Evolutionary conservation across 2,797 vertebrate species (phyloP).

Genomic region (Huso huso): DNA sequence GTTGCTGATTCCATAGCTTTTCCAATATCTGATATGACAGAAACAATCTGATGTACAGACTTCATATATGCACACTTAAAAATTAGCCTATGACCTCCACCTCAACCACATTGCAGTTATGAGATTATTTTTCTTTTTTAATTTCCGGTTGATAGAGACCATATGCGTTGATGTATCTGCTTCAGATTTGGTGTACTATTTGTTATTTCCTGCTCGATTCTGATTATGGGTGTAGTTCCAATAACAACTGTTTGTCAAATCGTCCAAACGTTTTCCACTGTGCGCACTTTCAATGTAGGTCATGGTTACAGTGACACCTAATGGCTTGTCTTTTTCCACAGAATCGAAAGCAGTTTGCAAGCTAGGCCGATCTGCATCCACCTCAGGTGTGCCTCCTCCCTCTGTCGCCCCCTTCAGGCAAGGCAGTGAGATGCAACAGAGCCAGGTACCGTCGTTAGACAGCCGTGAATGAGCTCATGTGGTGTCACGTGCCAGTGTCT

Average conservation of each 20-base stretch:
- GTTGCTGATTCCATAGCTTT: no score
- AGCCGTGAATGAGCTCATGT: constrained; percentile 69
- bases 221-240: neutral
- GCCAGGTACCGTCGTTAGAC: constrained; percentile 77
- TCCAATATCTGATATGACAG: no score
- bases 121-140: no score
- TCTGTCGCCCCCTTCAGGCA: constrained; percentile 83
- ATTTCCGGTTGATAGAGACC: no score
- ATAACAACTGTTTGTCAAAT: no score
- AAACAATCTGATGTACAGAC: no score
- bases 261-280: no score
- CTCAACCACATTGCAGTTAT: no score
- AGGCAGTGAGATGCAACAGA: constrained; percentile 73
- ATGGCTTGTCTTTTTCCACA: constrained; percentile 35
- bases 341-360: constrained; percentile 78
- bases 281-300: neutral
- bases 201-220: neutral
- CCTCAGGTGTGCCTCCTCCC: constrained; percentile 76
- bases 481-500: constrained; percentile 60
- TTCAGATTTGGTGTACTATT: neutral
- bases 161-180: neutral
- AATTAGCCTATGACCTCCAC: no score
- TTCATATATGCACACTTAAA: no score
- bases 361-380: constrained; percentile 75
- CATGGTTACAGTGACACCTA: neutral